A percentile compares a stretch with the other conserved stretches of the same genome.
Conservation (phyloP, 2,113 vertebrate species). For the Corapipo altera region DNA sequence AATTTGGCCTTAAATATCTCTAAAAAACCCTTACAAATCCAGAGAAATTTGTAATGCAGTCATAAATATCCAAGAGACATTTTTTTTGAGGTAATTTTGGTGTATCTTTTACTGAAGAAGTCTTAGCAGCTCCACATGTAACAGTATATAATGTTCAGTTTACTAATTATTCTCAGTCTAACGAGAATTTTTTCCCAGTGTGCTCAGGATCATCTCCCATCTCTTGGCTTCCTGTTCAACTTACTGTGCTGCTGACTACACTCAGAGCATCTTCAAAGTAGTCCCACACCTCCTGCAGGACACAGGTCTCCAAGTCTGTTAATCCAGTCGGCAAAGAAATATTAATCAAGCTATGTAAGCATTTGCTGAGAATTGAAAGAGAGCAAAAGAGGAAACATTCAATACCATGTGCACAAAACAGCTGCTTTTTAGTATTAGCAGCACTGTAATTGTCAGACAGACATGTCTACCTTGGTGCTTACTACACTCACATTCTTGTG, state of each 20-base stretch:
- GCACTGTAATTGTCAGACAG: background rate
- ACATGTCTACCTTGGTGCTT: background rate
- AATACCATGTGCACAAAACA: background rate
- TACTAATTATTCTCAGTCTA: background rate
- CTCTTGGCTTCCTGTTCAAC: slow-evolving; percentile 50
- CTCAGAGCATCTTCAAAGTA: slow-evolving; percentile 87
- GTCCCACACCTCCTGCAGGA: slow-evolving; percentile 82
- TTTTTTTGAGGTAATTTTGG: background rate
- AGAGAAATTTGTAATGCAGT: background rate
- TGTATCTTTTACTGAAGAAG: background rate
- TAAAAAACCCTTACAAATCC: background rate
- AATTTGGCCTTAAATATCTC: background rate
- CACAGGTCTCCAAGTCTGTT: slow-evolving; percentile 73
- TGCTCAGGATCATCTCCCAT: background rate
- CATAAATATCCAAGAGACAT: background rate
- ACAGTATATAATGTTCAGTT: background rate
- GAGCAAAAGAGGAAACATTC: slow-evolving; percentile 29
- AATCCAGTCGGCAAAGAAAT: slow-evolving; percentile 80
- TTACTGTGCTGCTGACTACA: slow-evolving; percentile 79
- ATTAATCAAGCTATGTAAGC: slow-evolving; percentile 85
- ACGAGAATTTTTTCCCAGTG: background rate
- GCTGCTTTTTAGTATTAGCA: background rate
- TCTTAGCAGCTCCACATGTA: background rate
- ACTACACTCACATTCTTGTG: background rate
- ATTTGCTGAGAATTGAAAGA: slow-evolving; percentile 79